Evolutionary conservation across 2,797 vertebrate species (phyloP), one percentile per base, ranked within the genome.

Genomic region (Clarias fuscus): DNA sequence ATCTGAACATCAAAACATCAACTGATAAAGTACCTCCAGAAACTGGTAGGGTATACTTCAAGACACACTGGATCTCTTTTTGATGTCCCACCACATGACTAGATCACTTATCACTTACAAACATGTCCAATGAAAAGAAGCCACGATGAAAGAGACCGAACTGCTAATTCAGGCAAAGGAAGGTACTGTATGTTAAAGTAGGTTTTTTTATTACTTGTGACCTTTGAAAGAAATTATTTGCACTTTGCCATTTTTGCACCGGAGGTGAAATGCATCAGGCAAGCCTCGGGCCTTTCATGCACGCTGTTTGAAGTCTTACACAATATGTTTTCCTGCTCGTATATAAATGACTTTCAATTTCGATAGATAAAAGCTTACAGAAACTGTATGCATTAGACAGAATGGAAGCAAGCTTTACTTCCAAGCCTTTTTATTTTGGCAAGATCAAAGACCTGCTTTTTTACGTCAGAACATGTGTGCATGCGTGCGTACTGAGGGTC

Each of bases 381-480:
- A 53, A 53, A 82, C 64, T 56, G 80, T 68, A 53, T 27, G 43
- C 62, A 81, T 81, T 81, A 81, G 62, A 27, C 62, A 67, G 62
- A 81, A 81, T 81, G 80, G 15, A 56, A 53, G 24, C 43, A 30
- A 68, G 64, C 64, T 82, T 82, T 30, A 67, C 14, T 71, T 40
- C 22, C 30, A 59, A n/a, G 65, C 82, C 65, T 83, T 58, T 79
- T 79, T 43, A 59, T 30, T 64, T 64, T 75, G 59, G n/a, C 77
- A 80, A 62, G 73, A 85, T 81, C 67, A 78, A 81, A 81, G 84
- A 62, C 40, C 53, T 59, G 33, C n/a, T 37, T 71, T 33, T 62
- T 72, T 80, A 22, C 6, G 56, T 72, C 53, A 17, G 65, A 64
- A 2, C 43, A 40, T 56, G 22, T 81, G 30, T 27, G 48, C 11